These are phyloP conservation scores for Acronicta psi DNA, from an alignment of 2,888 invertebrate species.

Conservation along the genomic window DNA sequence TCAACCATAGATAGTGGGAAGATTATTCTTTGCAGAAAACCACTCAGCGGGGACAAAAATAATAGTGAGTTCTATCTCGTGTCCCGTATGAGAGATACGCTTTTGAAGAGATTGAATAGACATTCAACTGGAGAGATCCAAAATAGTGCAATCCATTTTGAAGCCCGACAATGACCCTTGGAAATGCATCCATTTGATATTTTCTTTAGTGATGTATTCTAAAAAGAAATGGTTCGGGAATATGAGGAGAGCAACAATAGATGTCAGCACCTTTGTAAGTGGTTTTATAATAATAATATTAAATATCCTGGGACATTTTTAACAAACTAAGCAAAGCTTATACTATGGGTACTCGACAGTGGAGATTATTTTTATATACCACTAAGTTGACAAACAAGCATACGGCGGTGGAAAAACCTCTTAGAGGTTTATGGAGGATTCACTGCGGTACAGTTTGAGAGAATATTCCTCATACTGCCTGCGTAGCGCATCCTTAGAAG, in stretches of 20 bases:
- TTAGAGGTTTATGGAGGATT: no score
- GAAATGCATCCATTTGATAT: slow-evolving; percentile 8
- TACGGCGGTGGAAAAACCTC: no score
- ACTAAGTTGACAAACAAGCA: no score
- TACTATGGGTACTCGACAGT: no score
- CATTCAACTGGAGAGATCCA: slow-evolving; percentile 4
- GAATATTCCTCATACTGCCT: no score
- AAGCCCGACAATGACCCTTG: slow-evolving; percentile 10
- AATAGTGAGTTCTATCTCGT: slow-evolving; percentile 3
- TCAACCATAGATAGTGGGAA: neutral
- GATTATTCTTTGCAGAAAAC: neutral
- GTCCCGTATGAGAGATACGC: neutral
- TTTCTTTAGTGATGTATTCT: slow-evolving; percentile 4
- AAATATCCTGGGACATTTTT: no score
- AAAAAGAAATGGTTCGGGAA: neutral
- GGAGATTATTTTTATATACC: no score
- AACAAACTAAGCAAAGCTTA: no score
- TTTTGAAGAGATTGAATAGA: slow-evolving; percentile 13
- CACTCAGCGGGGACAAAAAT: neutral
- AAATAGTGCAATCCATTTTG: slow-evolving; percentile 2
- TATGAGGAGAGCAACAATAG: neutral
- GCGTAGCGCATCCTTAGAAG: no score
- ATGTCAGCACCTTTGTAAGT: no score
- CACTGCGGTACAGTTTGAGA: no score
- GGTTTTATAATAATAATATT: no score